phyloP scores from a whole-genome alignment of 2,888 invertebrate species.

The Ormyrus pomaceus region DNA sequence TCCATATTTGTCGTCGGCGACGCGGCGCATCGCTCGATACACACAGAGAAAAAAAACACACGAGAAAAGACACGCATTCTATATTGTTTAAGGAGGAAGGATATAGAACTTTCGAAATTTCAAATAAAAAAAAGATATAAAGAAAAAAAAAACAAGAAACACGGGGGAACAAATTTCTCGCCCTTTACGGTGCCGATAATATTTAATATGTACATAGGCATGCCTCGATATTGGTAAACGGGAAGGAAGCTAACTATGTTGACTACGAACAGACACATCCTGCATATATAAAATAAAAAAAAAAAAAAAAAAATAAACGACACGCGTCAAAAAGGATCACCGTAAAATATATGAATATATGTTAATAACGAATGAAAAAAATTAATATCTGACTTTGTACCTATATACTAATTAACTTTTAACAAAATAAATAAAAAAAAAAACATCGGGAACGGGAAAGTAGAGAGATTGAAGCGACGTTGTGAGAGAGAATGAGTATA shows the following conservation, averaged over 20 bases:
- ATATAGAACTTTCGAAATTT: slow-evolving; percentile 49
- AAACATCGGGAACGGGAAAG: slow-evolving; percentile 4
- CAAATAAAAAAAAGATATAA: slow-evolving; percentile 5
- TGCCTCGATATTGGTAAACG: slow-evolving; percentile 69
- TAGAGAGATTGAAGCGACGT: slow-evolving; percentile 41
- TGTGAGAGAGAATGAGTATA: slow-evolving; percentile 8
- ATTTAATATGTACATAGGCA: slow-evolving; percentile 71
- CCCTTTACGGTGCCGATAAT: slow-evolving; percentile 68
- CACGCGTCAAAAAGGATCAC: slow-evolving; percentile 59
- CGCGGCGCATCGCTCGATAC: slow-evolving; percentile 8
- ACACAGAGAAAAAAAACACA: neutral
- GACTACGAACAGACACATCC: slow-evolving; percentile 57
- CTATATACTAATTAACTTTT: slow-evolving; percentile 71
- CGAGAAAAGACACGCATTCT: neutral
- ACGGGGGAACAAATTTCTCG: slow-evolving; percentile 60
- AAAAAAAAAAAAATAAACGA: slow-evolving; percentile 23
- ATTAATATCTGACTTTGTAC: slow-evolving; percentile 74
- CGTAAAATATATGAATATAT: slow-evolving; percentile 57
- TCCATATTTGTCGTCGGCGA: slow-evolving; percentile 16
- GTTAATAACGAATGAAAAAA: slow-evolving; percentile 62
- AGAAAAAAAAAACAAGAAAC: neutral
- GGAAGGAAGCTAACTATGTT: slow-evolving; percentile 36
- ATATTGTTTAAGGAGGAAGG: slow-evolving; percentile 21
- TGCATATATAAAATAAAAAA: slow-evolving; percentile 42
- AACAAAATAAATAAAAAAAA: slow-evolving; percentile 61